phyloP scores from a whole-genome alignment of 2,797 vertebrate species.

The Peromyscus melanophrys region DNA sequence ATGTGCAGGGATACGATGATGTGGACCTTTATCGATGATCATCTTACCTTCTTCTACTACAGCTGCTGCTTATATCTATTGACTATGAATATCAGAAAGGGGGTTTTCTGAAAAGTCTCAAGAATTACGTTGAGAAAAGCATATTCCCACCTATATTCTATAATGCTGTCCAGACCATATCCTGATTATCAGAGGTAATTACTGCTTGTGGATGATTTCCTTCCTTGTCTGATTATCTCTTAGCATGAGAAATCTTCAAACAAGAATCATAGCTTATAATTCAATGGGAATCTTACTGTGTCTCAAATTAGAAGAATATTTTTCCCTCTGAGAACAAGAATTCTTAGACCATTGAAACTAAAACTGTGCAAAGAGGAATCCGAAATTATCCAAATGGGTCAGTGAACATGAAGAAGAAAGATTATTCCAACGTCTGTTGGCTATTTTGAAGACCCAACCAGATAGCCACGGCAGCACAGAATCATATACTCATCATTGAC shows the following conservation, averaged over 20 bases:
- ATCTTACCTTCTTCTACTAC: background rate
- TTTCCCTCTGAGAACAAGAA: background rate
- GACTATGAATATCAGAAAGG: background rate
- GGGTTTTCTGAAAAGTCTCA: background rate
- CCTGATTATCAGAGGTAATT: background rate
- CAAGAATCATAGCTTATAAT: background rate
- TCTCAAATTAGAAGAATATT: background rate
- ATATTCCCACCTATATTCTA: background rate
- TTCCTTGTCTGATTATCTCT: slow-evolving; percentile 9
- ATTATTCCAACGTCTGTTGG: background rate
- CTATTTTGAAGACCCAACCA: background rate
- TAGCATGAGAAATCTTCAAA: background rate
- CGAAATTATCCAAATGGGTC: background rate
- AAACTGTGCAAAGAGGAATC: background rate
- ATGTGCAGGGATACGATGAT: background rate
- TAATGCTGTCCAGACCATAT: background rate
- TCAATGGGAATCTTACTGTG: background rate
- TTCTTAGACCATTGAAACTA: background rate
- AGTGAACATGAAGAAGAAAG: background rate
- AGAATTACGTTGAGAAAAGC: background rate
- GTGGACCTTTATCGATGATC: background rate
- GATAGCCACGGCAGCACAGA: background rate
- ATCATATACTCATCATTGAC: background rate
- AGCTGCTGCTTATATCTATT: background rate
- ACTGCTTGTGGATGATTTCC: background rate